Percentiles rank a stretch among this genome's conserved stretches.
These are phyloP conservation scores for Strigamia transsilvanica DNA, from an alignment of 2,888 invertebrate species.

Conservation along the genomic window DNA sequence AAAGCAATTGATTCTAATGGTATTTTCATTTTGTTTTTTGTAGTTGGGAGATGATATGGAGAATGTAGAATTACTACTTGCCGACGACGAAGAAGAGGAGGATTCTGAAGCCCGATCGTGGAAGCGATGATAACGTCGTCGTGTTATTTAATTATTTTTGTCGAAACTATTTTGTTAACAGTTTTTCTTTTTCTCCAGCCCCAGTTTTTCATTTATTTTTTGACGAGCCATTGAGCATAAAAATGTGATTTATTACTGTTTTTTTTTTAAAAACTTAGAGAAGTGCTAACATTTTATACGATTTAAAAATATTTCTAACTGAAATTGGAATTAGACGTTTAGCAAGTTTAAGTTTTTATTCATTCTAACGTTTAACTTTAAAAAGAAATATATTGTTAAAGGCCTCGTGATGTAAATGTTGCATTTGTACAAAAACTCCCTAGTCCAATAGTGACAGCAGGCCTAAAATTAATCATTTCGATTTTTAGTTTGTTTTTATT, in stretches of 20 bases:
- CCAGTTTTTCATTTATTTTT: not conserved
- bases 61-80: constrained; percentile 75
- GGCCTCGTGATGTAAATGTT: constrained; percentile 28
- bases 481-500: not conserved
- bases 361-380: not conserved
- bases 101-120: constrained; percentile 86
- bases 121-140: constrained; percentile 74
- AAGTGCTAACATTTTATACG: constrained; percentile 19
- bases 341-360: not conserved
- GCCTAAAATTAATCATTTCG: not conserved
- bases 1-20: not conserved
- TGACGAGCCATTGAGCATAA: not conserved
- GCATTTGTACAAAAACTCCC: constrained; percentile 22
- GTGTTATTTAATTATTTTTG: constrained; percentile 9
- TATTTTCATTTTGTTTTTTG: not conserved
- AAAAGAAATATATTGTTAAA: not conserved
- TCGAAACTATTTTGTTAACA: not conserved
- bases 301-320: not conserved
- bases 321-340: not conserved
- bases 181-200: not conserved
- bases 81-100: constrained; percentile 87
- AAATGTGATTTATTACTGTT: constrained; percentile 14
- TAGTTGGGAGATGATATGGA: constrained; percentile 58
- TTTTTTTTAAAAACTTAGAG: not conserved
- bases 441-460: constrained; percentile 11